Conservation (phyloP, 2,113 vertebrate species). For the Cacatua alba region DNA sequence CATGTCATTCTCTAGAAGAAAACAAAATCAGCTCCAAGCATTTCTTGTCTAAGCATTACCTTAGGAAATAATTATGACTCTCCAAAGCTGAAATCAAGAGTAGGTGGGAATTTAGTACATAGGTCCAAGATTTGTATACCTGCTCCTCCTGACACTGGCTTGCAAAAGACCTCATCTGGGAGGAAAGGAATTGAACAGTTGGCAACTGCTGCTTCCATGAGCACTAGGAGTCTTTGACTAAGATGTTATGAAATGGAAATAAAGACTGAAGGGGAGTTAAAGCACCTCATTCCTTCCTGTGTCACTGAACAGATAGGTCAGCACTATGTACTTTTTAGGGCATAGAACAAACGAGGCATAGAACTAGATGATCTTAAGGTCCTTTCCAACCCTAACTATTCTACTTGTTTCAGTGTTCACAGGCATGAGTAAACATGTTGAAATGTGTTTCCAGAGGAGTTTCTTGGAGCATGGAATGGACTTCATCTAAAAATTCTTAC, state of each 20-base stretch:
- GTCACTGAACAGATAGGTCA: neutral
- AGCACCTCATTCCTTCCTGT: neutral
- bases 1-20: neutral
- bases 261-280: neutral
- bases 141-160: neutral
- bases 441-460: neutral
- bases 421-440: neutral
- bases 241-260: neutral
- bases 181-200: neutral
- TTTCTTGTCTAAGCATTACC: neutral
- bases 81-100: neutral
- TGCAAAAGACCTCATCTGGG: neutral
- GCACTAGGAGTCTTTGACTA: neutral
- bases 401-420: neutral
- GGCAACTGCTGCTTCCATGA: neutral
- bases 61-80: neutral
- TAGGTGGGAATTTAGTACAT: neutral
- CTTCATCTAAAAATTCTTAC: neutral
- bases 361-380: neutral
- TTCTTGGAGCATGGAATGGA: neutral
- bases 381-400: neutral
- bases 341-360: neutral
- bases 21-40: neutral
- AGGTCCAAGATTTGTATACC: neutral
- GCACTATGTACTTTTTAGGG: rapidly evolving